These are phyloP conservation scores for Metopia argyrocephala DNA, from an alignment of 2,888 invertebrate species.

Conservation along the genomic window DNA sequence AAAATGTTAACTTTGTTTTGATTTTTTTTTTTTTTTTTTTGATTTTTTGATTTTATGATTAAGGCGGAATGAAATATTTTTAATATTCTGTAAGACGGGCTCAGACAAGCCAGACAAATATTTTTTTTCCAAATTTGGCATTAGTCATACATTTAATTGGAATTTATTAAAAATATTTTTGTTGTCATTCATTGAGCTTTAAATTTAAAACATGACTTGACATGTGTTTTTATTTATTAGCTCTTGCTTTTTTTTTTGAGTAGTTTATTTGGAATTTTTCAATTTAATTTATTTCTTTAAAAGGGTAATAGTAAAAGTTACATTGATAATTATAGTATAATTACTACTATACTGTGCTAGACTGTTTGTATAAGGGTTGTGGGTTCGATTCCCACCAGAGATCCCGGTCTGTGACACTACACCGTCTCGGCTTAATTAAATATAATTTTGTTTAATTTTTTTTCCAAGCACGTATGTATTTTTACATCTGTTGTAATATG, in stretches of 20 bases:
- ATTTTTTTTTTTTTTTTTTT: background rate
- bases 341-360: too few species aligned
- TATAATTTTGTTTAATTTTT: background rate
- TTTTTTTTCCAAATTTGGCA: constrained; percentile 13
- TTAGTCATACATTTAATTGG: constrained; percentile 34
- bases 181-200: background rate
- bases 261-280: background rate
- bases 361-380: too few species aligned
- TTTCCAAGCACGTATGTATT: background rate
- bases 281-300: constrained; percentile 6
- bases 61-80: background rate
- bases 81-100: constrained; percentile 8
- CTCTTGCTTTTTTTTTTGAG: background rate
- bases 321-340: too few species aligned
- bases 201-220: constrained; percentile 46
- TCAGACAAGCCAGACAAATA: constrained; percentile 29
- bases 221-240: constrained; percentile 8
- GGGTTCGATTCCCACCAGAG: too few species aligned
- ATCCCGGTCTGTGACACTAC: too few species aligned
- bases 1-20: constrained; percentile 7
- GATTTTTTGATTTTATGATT: background rate
- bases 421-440: too few species aligned
- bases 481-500: background rate
- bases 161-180: constrained; percentile 23
- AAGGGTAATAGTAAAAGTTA: too few species aligned